phyloP scores from a whole-genome alignment of 2,888 invertebrate species.

The Drosophila colorata region DNA sequence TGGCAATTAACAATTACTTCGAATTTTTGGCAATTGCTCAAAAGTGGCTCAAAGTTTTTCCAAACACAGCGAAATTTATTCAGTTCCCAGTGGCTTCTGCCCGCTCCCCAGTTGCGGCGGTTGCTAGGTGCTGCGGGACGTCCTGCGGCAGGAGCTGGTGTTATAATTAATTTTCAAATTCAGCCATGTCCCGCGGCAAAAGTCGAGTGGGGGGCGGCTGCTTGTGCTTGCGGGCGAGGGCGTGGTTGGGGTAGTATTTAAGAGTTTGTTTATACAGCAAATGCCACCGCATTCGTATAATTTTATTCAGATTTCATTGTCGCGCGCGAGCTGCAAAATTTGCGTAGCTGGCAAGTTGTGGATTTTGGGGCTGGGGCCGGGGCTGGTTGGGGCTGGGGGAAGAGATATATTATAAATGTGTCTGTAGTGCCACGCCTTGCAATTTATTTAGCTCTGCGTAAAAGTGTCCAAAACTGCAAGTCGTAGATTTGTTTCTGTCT shows the following conservation, averaged over 20 bases:
- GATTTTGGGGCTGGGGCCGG: neutral
- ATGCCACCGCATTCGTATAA: slow-evolving; percentile 40
- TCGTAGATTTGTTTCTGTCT: slow-evolving; percentile 46
- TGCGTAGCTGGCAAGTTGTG: slow-evolving; percentile 43
- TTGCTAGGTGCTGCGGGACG: neutral
- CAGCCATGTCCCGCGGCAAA: slow-evolving; percentile 26
- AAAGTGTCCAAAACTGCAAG: slow-evolving; percentile 50
- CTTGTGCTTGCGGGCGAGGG: too few species aligned
- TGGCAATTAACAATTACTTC: slow-evolving; percentile 43
- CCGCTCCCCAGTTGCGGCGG: neutral
- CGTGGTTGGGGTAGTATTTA: neutral
- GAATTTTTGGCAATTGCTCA: slow-evolving; percentile 42
- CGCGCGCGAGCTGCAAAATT: slow-evolving; percentile 43
- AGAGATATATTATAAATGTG: slow-evolving; percentile 24
- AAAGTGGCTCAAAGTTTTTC: slow-evolving; percentile 20
- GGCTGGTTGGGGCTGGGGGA: neutral
- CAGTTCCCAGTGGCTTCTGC: neutral
- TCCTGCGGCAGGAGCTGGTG: slow-evolving; percentile 2
- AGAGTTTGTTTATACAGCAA: slow-evolving; percentile 36
- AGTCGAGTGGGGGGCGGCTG: slow-evolving; percentile 7
- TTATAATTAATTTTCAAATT: slow-evolving; percentile 60
- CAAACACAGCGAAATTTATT: slow-evolving; percentile 26
- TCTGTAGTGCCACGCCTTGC: slow-evolving; percentile 18
- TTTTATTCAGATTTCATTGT: slow-evolving; percentile 51
- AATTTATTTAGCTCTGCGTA: slow-evolving; percentile 52